Percentiles rank a stretch among this genome's conserved stretches.
Conservation (phyloP, 2,113 vertebrate genomes). For the Myotis brandtii region DNA sequence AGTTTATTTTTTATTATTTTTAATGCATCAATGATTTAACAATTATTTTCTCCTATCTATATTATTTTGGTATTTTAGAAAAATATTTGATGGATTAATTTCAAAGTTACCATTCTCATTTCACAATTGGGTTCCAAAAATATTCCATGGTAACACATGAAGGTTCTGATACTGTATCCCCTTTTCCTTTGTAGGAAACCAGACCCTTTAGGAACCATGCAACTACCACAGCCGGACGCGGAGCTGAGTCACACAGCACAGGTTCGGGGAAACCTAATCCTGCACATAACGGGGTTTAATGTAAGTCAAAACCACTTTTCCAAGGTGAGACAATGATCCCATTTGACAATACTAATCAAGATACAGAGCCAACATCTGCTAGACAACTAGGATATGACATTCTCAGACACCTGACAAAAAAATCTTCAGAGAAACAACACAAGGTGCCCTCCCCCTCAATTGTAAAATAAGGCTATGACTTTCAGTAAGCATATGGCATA, state of each 20-base stretch:
- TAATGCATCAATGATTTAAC: background rate
- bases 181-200: background rate
- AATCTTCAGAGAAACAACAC: background rate
- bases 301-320: background rate
- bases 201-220: background rate
- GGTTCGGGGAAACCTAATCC: background rate
- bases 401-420: background rate
- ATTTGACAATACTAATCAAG: background rate
- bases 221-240: background rate
- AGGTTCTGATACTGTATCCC: background rate
- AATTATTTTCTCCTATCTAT: background rate
- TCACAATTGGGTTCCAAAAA: background rate
- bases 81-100: background rate
- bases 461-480: background rate
- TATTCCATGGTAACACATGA: slow-evolving; percentile 14
- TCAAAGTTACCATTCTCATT: slow-evolving; percentile 20
- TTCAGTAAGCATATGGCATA: background rate
- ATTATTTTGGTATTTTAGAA: slow-evolving; percentile 33
- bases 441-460: no score
- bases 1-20: slow-evolving; percentile 14
- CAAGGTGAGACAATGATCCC: background rate
- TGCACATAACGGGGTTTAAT: background rate
- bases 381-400: no score
- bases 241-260: background rate
- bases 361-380: background rate